A percentile compares a stretch with the other conserved stretches of the same genome.
Conservation (phyloP, 2,888 invertebrate species). For the Idaea biselata region DNA sequence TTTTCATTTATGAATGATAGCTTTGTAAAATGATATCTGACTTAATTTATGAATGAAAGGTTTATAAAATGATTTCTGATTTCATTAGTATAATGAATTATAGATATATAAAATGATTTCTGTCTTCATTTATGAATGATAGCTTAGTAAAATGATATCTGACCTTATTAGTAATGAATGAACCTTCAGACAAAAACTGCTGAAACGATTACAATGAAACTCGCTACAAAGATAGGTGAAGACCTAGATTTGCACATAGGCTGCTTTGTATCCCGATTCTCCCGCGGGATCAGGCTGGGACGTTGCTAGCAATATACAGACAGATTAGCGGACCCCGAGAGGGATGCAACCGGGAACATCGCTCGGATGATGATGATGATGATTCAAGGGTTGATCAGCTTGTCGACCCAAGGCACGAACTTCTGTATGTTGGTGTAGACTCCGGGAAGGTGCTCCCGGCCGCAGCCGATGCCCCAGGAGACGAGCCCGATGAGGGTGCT, state of each 20-base stretch:
- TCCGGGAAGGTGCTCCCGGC: conserved; percentile 92
- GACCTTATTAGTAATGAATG: no score
- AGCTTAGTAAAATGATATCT: background rate
- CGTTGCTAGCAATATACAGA: background rate
- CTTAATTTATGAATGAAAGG: background rate
- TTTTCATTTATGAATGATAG: background rate
- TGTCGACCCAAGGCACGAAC: conserved; percentile 95
- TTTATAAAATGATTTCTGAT: background rate
- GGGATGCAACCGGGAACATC: no score
- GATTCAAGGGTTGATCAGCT: conserved; percentile 82
- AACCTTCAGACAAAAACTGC: no score
- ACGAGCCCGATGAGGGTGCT: conserved; percentile 93
- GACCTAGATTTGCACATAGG: no score
- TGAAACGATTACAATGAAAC: no score
- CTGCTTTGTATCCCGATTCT: no score
- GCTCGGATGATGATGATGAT: no score
- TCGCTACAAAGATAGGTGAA: no score
- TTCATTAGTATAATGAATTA: background rate
- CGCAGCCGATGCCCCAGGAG: conserved; percentile 96
- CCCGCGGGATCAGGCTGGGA: no score
- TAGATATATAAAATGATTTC: no score
- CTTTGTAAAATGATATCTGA: background rate
- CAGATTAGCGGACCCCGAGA: no score
- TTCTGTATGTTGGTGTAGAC: conserved; percentile 96
- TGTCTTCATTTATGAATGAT: background rate